Conservation (phyloP, 1,140 invertebrate species). For the Diabrotica virgifera region DNA sequence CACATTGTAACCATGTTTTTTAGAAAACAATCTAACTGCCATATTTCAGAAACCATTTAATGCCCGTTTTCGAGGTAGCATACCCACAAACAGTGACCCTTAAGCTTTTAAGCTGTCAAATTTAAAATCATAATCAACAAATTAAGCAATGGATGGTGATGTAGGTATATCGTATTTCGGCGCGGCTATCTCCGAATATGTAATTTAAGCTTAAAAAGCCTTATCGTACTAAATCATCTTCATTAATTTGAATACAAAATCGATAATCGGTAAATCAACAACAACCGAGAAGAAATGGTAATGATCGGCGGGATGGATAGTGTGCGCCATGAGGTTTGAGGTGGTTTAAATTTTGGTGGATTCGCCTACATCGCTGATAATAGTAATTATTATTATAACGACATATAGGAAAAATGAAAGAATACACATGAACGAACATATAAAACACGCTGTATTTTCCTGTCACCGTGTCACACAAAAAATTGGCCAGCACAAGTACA, state of each 20-base stretch:
- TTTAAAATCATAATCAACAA: too few relatives aligned
- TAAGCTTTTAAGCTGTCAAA: background rate
- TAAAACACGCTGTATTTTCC: too few relatives aligned
- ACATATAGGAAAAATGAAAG: too few relatives aligned
- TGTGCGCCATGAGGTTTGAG: background rate
- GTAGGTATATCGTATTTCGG: background rate
- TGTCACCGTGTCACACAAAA: too few relatives aligned
- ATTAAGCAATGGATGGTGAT: too few relatives aligned
- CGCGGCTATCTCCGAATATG: background rate
- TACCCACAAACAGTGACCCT: background rate
- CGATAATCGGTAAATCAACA: slow-evolving; percentile 15
- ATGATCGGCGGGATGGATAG: slow-evolving; percentile 5
- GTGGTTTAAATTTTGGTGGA: background rate
- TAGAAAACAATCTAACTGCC: too few relatives aligned
- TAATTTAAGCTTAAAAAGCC: slow-evolving; percentile 1
- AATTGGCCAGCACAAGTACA: too few relatives aligned
- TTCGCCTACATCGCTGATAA: too few relatives aligned
- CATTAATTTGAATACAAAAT: slow-evolving; percentile 14
- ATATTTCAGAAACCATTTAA: too few relatives aligned
- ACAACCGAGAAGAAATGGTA: slow-evolving; percentile 10
- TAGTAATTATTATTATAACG: too few relatives aligned
- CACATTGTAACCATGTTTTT: too few relatives aligned
- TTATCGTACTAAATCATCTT: slow-evolving; percentile 9
- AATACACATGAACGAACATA: too few relatives aligned
- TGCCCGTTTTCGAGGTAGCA: background rate